Percentiles rank a stretch among this genome's conserved stretches.
Conservation (phyloP, 2,113 vertebrate genomes). For the Petrocephalus microphthalmus region DNA sequence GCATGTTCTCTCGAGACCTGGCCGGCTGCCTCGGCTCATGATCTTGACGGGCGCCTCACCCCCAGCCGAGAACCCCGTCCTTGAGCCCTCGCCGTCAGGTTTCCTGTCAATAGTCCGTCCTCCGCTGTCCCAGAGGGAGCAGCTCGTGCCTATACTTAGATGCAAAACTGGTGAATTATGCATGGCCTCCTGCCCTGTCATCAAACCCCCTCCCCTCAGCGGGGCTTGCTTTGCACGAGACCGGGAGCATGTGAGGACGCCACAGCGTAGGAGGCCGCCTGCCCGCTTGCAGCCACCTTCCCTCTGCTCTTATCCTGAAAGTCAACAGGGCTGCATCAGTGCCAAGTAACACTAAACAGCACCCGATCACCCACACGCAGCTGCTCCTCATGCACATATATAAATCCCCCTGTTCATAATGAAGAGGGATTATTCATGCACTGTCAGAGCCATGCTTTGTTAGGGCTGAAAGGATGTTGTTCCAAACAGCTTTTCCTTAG, state of each 20-base stretch:
- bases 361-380: conserved; percentile 41
- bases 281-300: conserved; percentile 13
- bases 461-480: neutral
- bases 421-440: neutral
- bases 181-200: conserved; percentile 29
- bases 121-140: conserved; percentile 28
- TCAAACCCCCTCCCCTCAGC: neutral
- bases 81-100: conserved; percentile 27
- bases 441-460: neutral
- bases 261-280: conserved; percentile 23
- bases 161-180: conserved; percentile 58
- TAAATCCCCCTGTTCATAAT: neutral
- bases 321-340: neutral
- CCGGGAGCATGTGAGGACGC: conserved; percentile 13
- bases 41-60: conserved; percentile 23
- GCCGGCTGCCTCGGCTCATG: conserved; percentile 22
- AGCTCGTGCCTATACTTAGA: conserved; percentile 58
- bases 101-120: conserved; percentile 8
- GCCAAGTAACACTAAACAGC: conserved; percentile 19
- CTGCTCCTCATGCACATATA: conserved; percentile 38
- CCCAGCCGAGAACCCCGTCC: neutral
- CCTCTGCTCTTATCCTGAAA: neutral
- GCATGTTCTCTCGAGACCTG: neutral
- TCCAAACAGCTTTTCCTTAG: conserved; percentile 1
- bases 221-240: neutral